Evolutionary conservation across 2,797 vertebrate species (phyloP), one percentile per base, ranked within the genome.

Genomic region (Melanotaenia boesemani): DNA sequence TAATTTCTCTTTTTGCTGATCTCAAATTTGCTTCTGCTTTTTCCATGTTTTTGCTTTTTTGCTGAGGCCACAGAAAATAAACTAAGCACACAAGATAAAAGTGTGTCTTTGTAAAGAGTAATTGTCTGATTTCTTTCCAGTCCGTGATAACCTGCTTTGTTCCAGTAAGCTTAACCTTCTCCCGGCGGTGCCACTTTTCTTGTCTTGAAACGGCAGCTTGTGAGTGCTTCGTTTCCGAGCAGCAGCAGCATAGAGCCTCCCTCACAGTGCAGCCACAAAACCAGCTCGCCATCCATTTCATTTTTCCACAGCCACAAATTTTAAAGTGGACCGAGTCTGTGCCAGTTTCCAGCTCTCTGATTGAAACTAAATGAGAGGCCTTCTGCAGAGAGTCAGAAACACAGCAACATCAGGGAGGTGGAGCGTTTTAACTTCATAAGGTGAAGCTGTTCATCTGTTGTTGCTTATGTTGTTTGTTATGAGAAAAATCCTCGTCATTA

Each of bases 281-380:
- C 82, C 85, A 81, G 72, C n/a, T 28, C 5, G 28, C 18, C 58
- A 11, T 82, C 80, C 78, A 57, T 88, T 85, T 77, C 39, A 74
- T 82, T 91, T 91, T 92, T 91, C 89, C 91, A 91, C 79, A 57
- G 90, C 84, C 76, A 76, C 79, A 83, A 70, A 83, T 85, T 83
- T 81, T 63, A 83, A 86, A 87, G 83, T 61, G 85, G 76, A 86
- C 57, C 76, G 72, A 64, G 80, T 87, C 57, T 26, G 67, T 48
- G 76, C 50, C 84, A 86, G 75, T 86, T 88, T 91, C 85, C 91
- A 87, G 75, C 74, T 72, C 78, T 81, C 52, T 85, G 77, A 87
- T 83, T 74, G 84, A 81, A 81, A 61, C 74, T 75, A 86, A 92
- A 91, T 87, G 79, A 88, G 76, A 83, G 80, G 15, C 73, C 70